A percentile compares a stretch with the other conserved stretches of the same genome.
phyloP scores from a whole-genome alignment of 2,113 vertebrate genomes.

The cattle (Bos taurus) region ARS-UCD2.0 NC_037334.1:16935501-16936000 shows the following conservation, averaged over 20 bases:
- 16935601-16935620: background rate
- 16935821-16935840: background rate
- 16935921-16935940: background rate
- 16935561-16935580: background rate
- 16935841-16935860: background rate
- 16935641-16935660: accelerated
- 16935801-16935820: background rate
- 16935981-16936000: background rate
- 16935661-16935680: background rate
- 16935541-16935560: background rate
- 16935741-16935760: background rate
- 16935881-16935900: background rate
- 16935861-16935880: background rate
- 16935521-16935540: background rate
- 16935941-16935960: background rate
- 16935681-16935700: background rate
- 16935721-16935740: background rate
- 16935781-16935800: background rate
- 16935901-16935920: background rate
- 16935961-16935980: background rate
- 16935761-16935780: background rate
- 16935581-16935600: background rate
- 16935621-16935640: accelerated
- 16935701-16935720: background rate
- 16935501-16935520: no score